Conservation (phyloP, 2,888 invertebrate species). For the Cyaniris semiargus region DNA sequence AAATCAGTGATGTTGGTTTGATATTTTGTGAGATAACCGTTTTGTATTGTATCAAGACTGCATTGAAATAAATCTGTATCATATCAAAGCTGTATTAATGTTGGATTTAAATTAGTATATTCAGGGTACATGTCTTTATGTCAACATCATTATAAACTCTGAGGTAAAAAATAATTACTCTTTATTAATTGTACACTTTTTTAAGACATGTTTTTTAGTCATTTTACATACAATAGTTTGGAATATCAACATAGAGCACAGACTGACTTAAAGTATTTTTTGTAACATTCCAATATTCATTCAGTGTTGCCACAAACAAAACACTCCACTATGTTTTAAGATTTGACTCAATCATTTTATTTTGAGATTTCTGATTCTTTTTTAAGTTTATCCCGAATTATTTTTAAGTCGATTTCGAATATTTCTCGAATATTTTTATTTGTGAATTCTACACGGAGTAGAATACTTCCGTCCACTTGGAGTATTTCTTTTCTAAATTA, state of each 20-base stretch:
- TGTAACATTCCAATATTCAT: not conserved
- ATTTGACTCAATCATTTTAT: slow-evolving; percentile 12
- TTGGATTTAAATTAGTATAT: too few species aligned
- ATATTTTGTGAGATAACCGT: too few species aligned
- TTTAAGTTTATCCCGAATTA: not conserved
- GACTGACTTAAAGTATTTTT: not conserved
- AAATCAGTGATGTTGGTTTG: too few species aligned
- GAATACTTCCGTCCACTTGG: slow-evolving; percentile 18
- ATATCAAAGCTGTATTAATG: too few species aligned
- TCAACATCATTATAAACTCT: not conserved
- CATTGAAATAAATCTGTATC: too few species aligned
- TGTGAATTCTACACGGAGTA: slow-evolving; percentile 1
- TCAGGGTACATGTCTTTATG: not conserved
- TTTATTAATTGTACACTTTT: not conserved
- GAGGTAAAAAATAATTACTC: not conserved
- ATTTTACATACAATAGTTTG: not conserved
- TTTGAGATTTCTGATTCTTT: not conserved
- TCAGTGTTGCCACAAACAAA: slow-evolving; percentile 12
- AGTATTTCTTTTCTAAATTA: slow-evolving; percentile 15
- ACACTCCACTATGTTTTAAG: not conserved
- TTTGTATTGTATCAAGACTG: too few species aligned
- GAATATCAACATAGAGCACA: slow-evolving; percentile 37
- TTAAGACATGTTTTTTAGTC: not conserved
- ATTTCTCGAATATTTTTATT: slow-evolving; percentile 2
- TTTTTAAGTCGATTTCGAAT: slow-evolving; percentile 18